Base-by-base conservation (phyloP, 2,888 invertebrate genomes). In the Orthosia cruda region DNA sequence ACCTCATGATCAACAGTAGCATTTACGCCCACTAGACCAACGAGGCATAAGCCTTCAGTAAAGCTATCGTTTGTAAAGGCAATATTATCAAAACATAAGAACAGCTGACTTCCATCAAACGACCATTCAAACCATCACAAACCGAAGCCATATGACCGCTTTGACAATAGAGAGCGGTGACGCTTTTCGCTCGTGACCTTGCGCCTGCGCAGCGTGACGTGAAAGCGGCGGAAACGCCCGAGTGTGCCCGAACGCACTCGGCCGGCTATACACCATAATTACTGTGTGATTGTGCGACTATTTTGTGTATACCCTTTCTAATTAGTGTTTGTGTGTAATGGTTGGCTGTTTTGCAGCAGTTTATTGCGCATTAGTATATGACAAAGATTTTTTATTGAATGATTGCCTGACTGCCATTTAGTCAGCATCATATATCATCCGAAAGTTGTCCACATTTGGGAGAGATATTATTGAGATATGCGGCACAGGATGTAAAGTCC, bases 181-280 rank as follows among this genome's bases (percentile, higher is more conserved):
- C 76, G 80, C 77, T 74, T 83, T 81, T 77, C 80, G 74, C 80
- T 81, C 79, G 57, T 86, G 88, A 87, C 87, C 87, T 87, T 88
- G 89, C 85, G 86, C 82, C 61, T 64, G 85, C 87, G 86, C 88
- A 88, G 81, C 90, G 89, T 90, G 89, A 87, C 83, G 85, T 84
- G 90, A 89, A 89, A 89, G 90, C 77, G 80, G 50, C 81, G 84
- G 86, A 88, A 82, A 83, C 79, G 67, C 77, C 73, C 88, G 87
- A 87, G 62, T 55, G 26, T 63, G 64, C 77, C 71, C 88, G 87
- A 88, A 62, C 72, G 62, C 70, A 49, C 71, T 71, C 80, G 80
- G 59, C 52, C 40, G 40, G 40, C 40, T 40, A 40, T 40, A 40
- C 20, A 61, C 80, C 74, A 79, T 86, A 81, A 86, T 86, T 87